Evolutionary conservation across 2,797 vertebrate species (phyloP).

Genomic region (Botia almorhae): DNA sequence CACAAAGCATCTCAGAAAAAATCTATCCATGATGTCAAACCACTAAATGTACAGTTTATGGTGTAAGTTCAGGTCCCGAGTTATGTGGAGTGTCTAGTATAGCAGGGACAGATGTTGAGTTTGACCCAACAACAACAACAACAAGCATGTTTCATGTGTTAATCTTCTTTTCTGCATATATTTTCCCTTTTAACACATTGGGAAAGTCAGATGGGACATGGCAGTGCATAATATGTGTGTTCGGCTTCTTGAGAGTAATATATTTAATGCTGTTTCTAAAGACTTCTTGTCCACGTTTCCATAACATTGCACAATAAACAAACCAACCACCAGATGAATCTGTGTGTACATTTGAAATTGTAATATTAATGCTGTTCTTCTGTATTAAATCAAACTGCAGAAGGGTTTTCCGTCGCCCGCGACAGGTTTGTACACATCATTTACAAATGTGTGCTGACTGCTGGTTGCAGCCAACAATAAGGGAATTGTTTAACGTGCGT

Average conservation of each 20-base stretch:
- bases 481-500: conserved; percentile 74
- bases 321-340: conserved; percentile 50
- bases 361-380: conserved; percentile 65
- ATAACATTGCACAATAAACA: conserved; percentile 43
- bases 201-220: conserved; percentile 68
- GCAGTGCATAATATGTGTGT: conserved; percentile 67
- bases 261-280: conserved; percentile 55
- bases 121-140: conserved; percentile 65
- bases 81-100: conserved; percentile 42
- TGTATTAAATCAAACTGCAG: conserved; percentile 60
- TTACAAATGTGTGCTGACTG: conserved; percentile 56
- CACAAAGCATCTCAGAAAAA: neutral
- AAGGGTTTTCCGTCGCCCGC: conserved; percentile 64
- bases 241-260: conserved; percentile 14
- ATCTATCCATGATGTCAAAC: neutral
- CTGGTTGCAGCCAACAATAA: conserved; percentile 70
- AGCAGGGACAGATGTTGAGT: conserved; percentile 56
- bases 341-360: conserved; percentile 68
- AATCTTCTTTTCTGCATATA: conserved; percentile 24
- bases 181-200: conserved; percentile 54
- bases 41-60: conserved; percentile 17
- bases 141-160: conserved; percentile 63
- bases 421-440: conserved; percentile 49
- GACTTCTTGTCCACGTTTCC: conserved; percentile 50
- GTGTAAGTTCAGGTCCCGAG: neutral